Evolutionary conservation across 2,888 invertebrate species (phyloP).

Genomic region (Aphodius sticticus): DNA sequence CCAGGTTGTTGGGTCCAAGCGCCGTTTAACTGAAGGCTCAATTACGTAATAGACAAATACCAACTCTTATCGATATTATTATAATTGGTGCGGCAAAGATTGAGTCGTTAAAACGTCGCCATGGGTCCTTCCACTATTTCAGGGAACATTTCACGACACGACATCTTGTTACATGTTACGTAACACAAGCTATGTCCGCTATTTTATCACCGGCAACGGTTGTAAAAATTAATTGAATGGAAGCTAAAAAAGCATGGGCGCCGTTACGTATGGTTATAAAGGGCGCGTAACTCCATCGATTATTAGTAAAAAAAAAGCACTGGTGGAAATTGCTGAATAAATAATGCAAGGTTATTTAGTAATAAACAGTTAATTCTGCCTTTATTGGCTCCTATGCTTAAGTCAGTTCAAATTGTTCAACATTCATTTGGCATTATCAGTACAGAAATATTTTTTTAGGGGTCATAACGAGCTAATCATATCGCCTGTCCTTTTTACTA

Average conservation of each 20-base stretch:
- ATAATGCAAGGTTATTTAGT: too few species aligned
- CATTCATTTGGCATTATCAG: too few species aligned
- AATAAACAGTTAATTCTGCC: too few species aligned
- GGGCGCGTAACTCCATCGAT: too few species aligned
- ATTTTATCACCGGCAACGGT: neutral
- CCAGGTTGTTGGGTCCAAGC: neutral
- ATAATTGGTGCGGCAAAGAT: neutral
- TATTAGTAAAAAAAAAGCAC: too few species aligned
- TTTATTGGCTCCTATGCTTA: too few species aligned
- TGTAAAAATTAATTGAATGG: neutral
- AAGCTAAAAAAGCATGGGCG: neutral
- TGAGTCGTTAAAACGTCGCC: slow-evolving; percentile 4
- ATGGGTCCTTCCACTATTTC: neutral
- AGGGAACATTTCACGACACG: neutral
- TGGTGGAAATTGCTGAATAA: too few species aligned
- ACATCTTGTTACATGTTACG: neutral
- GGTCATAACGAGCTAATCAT: too few species aligned
- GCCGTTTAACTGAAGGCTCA: neutral
- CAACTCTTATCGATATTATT: neutral
- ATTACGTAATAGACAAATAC: slow-evolving; percentile 4
- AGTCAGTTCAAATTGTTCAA: too few species aligned
- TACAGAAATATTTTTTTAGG: too few species aligned
- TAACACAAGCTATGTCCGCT: neutral
- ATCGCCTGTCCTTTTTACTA: too few species aligned
- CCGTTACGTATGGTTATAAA: too few species aligned